A percentile compares a stretch with the other conserved stretches of the same genome.
phyloP scores from a whole-genome alignment of 2,113 vertebrate species.

The Amphiprion ocellaris region DNA sequence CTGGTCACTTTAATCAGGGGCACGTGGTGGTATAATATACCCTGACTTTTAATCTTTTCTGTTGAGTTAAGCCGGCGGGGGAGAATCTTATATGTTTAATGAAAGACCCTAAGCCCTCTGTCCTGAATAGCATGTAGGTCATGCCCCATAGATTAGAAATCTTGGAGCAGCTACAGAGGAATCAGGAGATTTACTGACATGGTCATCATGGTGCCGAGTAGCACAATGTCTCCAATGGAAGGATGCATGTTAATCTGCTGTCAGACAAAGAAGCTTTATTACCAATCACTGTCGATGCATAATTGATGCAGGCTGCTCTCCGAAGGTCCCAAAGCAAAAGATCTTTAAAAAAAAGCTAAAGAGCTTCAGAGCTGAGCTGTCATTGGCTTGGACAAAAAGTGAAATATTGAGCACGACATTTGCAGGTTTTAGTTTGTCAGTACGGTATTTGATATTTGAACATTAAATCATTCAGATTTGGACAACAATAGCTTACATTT shows the following conservation, averaged over 20 bases:
- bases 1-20: neutral
- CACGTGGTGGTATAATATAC: neutral
- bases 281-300: slow-evolving; percentile 55
- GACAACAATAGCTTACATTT: neutral
- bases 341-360: slow-evolving; percentile 29
- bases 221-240: slow-evolving; percentile 40
- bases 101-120: slow-evolving; percentile 53
- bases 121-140: slow-evolving; percentile 61
- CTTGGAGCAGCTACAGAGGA: slow-evolving; percentile 61
- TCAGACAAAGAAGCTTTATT: slow-evolving; percentile 58
- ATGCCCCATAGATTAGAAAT: slow-evolving; percentile 67
- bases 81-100: slow-evolving; percentile 41
- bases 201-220: slow-evolving; percentile 27
- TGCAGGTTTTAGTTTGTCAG: neutral
- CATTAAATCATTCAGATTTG: neutral
- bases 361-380: slow-evolving; percentile 6
- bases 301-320: slow-evolving; percentile 51
- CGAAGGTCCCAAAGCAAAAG: slow-evolving; percentile 18
- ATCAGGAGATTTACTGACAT: slow-evolving; percentile 51
- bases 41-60: slow-evolving; percentile 30
- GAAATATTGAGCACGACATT: neutral
- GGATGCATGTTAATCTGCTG: slow-evolving; percentile 55
- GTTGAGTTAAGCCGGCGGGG: neutral
- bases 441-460: neutral
- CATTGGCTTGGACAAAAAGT: slow-evolving; percentile 10